Percentiles rank a stretch among this genome's conserved stretches.
Conservation (phyloP, 2,888 invertebrate genomes). For the Spilarctia lutea region DNA sequence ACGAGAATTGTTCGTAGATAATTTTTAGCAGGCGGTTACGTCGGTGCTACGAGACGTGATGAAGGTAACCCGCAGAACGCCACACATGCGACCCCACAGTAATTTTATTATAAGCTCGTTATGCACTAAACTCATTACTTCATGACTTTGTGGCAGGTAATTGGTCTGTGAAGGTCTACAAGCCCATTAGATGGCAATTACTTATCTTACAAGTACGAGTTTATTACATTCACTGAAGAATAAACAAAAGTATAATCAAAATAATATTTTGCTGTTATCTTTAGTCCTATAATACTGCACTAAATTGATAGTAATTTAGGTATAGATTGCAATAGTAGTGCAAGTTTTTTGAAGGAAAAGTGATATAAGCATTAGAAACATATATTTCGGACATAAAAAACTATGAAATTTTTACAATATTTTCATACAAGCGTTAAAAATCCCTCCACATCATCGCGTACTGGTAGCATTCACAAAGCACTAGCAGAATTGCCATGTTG, state of each 20-base stretch:
- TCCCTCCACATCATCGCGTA: too few relatives aligned
- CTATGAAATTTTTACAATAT: too few relatives aligned
- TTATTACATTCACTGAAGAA: neutral
- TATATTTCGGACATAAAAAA: too few relatives aligned
- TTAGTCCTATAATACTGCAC: neutral
- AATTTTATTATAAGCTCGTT: slow-evolving; percentile 64
- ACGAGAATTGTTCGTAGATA: neutral
- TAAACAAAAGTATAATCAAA: neutral
- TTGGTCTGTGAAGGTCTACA: slow-evolving; percentile 37
- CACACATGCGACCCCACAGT: slow-evolving; percentile 58
- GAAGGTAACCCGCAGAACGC: slow-evolving; percentile 64
- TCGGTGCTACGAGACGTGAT: slow-evolving; percentile 55
- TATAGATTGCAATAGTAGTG: neutral
- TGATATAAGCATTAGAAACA: neutral
- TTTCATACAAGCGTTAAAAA: too few relatives aligned
- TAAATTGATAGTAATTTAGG: neutral
- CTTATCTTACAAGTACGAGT: slow-evolving; percentile 1
- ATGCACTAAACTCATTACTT: slow-evolving; percentile 51
- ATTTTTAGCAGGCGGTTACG: slow-evolving; percentile 21
- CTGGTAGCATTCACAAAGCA: too few relatives aligned
- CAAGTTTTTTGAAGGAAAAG: neutral
- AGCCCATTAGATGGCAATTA: slow-evolving; percentile 12
- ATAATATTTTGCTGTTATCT: neutral
- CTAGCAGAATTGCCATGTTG: too few relatives aligned
- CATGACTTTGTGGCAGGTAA: slow-evolving; percentile 50